phyloP scores from a whole-genome alignment of 2,797 vertebrate genomes.

The Muscicapa comitata region DNA sequence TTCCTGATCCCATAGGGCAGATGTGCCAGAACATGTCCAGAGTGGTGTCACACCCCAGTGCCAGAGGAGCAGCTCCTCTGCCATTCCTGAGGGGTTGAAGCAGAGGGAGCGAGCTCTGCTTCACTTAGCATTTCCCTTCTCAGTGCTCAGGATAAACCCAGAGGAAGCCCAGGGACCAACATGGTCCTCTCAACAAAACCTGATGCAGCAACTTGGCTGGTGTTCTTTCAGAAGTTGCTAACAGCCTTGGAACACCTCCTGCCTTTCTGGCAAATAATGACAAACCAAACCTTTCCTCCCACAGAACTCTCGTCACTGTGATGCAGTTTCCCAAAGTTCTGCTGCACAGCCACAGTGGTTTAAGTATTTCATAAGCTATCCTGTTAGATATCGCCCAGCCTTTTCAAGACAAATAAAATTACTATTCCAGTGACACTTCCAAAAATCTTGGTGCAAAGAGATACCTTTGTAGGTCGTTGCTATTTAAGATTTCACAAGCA shows the following conservation, averaged over 20 bases:
- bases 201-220: neutral
- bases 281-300: neutral
- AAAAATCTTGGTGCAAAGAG: neutral
- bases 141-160: neutral
- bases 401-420: neutral
- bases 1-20: neutral
- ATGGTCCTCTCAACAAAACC: neutral
- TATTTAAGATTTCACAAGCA: neutral
- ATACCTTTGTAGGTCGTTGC: neutral
- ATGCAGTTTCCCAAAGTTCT: neutral
- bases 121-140: neutral
- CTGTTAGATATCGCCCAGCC: neutral
- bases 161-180: fast-evolving
- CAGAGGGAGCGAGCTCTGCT: fast-evolving
- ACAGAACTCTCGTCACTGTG: neutral
- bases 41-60: fast-evolving
- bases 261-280: neutral
- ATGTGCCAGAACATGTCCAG: fast-evolving
- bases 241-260: neutral
- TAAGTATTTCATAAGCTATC: neutral
- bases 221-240: neutral
- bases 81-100: fast-evolving
- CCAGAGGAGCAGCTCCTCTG: neutral
- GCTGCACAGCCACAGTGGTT: neutral
- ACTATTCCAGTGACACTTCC: neutral